Evolutionary conservation across 2,797 vertebrate genomes (phyloP).

Genomic region (Gorsachius magnificus): DNA sequence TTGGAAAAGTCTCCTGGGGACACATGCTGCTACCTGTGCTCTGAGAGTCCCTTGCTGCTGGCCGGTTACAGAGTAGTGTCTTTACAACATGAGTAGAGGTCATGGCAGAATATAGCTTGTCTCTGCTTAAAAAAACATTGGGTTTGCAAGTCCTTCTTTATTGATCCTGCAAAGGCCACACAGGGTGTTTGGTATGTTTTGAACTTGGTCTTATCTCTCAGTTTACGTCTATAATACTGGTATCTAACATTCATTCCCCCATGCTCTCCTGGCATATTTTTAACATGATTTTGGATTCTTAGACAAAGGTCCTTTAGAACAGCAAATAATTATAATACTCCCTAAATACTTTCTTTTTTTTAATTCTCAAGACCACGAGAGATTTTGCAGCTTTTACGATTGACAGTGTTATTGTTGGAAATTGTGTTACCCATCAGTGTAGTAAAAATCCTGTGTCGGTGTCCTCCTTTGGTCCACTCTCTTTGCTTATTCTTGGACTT

Average conservation of each 20-base stretch:
- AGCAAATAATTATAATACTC: not conserved
- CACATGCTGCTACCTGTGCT: not conserved
- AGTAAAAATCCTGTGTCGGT: not conserved
- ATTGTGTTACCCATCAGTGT: not conserved
- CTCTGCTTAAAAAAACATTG: not conserved
- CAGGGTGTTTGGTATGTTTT: not conserved
- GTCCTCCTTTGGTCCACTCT: not conserved
- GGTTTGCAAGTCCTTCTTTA: not conserved
- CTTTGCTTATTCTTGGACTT: not conserved
- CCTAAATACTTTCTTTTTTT: not conserved
- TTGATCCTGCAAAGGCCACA: not conserved
- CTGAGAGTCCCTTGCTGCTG: not conserved
- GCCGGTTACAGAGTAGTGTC: not conserved
- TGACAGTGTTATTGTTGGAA: not conserved
- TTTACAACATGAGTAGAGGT: not conserved
- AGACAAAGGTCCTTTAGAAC: not conserved
- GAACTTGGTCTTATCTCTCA: not conserved
- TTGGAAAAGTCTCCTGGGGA: not conserved
- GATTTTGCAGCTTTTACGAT: not conserved
- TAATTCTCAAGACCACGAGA: not conserved
- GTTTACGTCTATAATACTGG: not conserved
- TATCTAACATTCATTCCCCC: not conserved
- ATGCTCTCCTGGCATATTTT: not conserved
- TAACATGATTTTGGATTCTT: not conserved
- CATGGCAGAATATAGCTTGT: not conserved